Base-by-base conservation (phyloP, 2,797 vertebrate species). In the Spinus olivaceus region DNA sequence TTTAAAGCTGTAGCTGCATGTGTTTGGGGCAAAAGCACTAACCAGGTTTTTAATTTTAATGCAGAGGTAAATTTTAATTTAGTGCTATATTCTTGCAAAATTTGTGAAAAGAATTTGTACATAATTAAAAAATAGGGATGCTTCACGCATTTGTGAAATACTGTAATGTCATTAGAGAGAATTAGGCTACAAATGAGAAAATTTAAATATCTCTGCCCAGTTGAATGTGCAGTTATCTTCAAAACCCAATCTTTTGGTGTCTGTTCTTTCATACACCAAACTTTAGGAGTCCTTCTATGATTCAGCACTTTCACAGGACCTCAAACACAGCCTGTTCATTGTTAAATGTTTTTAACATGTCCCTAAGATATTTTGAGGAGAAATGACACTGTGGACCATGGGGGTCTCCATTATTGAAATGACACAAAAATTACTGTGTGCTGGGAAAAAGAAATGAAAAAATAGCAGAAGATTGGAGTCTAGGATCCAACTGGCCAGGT, bases 231-330 rank as follows among this genome's bases (percentile, higher is more conserved):
- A 67, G 37, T 49, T 81, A 8, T 37, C 24, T 76, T 60, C 30
- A 59, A 77, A 74, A 86, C 56, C 23, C 25, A 59, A 0, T 27
- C 7, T 42, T 77, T 59, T 41, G 49, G 14, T 19, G 5, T 25
- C 19, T 39, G 5, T 8, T 64, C 3, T 18, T 53, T 39, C 25
- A 67, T 44, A 11, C 13, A 27, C 3, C 0, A 1, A 63, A 6
- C 1, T 80, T 80, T 70, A 42, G 32, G 28, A 69, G 10, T 7
- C 13, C 7, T 71, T n/a, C 17, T 23, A 14, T 3, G 12, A 44
- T 33, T 28, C 22, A 70, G 2, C 12, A 56, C 4, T 49, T 83
- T 27, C 12, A 41, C 0, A 41, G 37, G 23, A 28, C 4, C 4
- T 18, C 28, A 56, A 8, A 17, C 35, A 44, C 2, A 1, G 2